Base-by-base conservation (phyloP, 1,140 invertebrate genomes). In the Apis laboriosa region DNA sequence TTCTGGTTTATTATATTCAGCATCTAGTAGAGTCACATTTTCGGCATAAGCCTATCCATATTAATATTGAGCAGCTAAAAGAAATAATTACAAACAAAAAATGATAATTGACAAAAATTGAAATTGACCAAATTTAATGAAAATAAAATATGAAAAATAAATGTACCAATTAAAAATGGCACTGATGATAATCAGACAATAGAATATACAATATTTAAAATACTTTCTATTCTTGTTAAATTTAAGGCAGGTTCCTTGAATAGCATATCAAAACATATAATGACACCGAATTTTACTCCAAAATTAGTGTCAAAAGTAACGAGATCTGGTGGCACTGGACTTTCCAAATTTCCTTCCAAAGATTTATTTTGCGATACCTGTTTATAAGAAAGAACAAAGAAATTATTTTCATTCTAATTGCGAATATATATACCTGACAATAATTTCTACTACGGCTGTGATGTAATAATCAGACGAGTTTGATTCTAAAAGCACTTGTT, bases 261-360 rank as follows among this genome's bases (percentile, higher is more conserved):
- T 2, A 97, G 84, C 34, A 98, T 94, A 90, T 98, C 97, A 86
- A 97, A 97, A 84, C 97, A 97, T 75, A 95, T 96, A 43, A 97
- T 94, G 1, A 96, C 92, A 2, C 97, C 97, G 90, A 99, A 98
- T 21, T 94, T 96, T 0, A 97, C 97, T 9, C 96, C 96, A 88
- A 98, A 98, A 91, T 98, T 97, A 0, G 97, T 98, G 9, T 93
- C 92, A 83, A 98, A 98, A 9, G 92, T 95, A 0, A 94, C 92
- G 0, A 94, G 53, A 84, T 96, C 94, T 13, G 95, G 91, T 82
- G 91, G 83, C 15, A 43, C 88, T 79, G 28, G 96, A 95, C 24
- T 89, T 92, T 66, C 95, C 95, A 17, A 95, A 92, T 9, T 92
- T 92, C 0, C 49, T 90, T 96, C 97, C 51, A 93, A 0, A 97